Evolutionary conservation across 2,113 vertebrate species (phyloP).

Genomic region (Pteropus alecto): DNA sequence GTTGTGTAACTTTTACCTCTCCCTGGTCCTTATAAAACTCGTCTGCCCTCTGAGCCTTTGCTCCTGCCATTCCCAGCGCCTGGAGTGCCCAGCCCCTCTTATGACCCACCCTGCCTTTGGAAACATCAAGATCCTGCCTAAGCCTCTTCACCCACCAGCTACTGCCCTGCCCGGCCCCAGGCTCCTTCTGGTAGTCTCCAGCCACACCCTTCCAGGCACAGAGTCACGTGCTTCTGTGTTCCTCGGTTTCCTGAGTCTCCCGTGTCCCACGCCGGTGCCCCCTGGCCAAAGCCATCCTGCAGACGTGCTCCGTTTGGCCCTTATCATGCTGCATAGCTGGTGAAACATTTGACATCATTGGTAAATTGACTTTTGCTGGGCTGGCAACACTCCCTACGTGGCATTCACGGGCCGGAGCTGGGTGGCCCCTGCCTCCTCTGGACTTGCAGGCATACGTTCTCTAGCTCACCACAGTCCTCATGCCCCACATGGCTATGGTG

Average conservation of each 20-base stretch:
- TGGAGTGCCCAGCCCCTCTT: neutral
- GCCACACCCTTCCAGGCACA: neutral
- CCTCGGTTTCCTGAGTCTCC: neutral
- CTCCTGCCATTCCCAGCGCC: neutral
- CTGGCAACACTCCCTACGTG: neutral
- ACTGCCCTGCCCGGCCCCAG: neutral
- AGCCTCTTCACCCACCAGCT: neutral
- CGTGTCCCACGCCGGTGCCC: neutral
- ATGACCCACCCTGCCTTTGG: neutral
- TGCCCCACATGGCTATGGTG: accelerated
- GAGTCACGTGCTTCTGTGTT: neutral
- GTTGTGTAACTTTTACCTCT: neutral
- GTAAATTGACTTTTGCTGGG: neutral
- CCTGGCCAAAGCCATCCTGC: neutral
- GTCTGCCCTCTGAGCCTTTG: neutral
- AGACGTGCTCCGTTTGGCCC: neutral
- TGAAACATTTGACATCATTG: neutral
- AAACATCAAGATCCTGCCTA: neutral
- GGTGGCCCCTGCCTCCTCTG: neutral
- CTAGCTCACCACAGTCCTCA: accelerated
- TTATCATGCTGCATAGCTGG: neutral
- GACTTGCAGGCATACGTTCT: accelerated
- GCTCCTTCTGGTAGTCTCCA: neutral
- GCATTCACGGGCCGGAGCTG: accelerated
- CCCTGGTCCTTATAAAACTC: neutral